These are phyloP conservation scores for Pharmacophagus antenor DNA, from an alignment of 2,888 invertebrate genomes.

Conservation along the genomic window DNA sequence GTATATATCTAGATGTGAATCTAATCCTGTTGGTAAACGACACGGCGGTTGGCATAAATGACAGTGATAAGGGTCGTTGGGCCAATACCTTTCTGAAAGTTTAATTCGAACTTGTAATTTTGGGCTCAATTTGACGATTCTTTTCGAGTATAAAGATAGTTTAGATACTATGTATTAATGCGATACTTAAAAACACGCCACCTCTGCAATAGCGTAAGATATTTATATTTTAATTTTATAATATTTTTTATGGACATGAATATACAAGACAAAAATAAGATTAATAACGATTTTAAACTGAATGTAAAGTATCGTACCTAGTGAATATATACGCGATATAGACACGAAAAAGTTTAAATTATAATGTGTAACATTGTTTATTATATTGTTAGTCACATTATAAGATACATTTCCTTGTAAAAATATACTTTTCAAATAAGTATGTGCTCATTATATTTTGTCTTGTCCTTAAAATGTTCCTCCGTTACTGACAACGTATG, in stretches of 20 bases:
- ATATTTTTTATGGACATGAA: too few relatives aligned
- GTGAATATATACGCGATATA: too few relatives aligned
- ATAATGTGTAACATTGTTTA: background rate
- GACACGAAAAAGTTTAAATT: background rate
- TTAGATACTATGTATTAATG: background rate
- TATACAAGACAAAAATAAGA: too few relatives aligned
- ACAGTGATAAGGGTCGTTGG: slow-evolving; percentile 7
- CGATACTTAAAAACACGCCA: background rate
- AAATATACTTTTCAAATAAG: background rate
- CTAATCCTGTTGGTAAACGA: slow-evolving; percentile 1
- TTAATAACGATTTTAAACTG: too few relatives aligned
- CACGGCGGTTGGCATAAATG: background rate
- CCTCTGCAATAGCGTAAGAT: too few relatives aligned
- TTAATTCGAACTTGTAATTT: slow-evolving; percentile 3
- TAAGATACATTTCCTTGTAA: background rate
- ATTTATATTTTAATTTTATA: too few relatives aligned
- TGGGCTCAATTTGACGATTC: background rate
- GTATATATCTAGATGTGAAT: background rate
- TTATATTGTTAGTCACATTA: background rate
- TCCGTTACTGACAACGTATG: background rate
- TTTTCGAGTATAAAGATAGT: background rate
- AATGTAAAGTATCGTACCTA: too few relatives aligned
- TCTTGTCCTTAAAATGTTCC: background rate
- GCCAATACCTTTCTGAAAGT: background rate
- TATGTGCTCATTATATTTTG: background rate